Base-by-base conservation (phyloP, 2,113 vertebrate genomes). In the Leptocoma aspasia region DNA sequence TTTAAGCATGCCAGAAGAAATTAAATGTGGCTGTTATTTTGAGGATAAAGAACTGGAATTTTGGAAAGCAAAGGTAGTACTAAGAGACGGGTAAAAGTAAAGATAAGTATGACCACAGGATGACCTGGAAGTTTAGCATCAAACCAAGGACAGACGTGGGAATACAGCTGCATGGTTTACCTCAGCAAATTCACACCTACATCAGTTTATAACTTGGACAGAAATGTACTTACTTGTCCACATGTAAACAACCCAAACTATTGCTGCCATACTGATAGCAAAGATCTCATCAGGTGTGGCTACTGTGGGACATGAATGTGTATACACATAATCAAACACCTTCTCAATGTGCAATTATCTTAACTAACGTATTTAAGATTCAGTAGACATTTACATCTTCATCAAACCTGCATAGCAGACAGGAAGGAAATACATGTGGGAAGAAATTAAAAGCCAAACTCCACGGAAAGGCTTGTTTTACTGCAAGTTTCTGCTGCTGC, bases 301-400 rank as follows among this genome's bases (percentile, higher is more conserved):
- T 49, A 12, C 19, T 37, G 17, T 14, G 20, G 24, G 2, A 9
- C 7, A 9, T 4, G 5, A 31, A 4, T 33, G 2, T 20, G 7
- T 14, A 23, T 10, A 31, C 14, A 54, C 28, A 42, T 56, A 37
- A 83, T 6, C 24, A 73, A 78, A 6, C 27, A 33, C 9, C 27
- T 53, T 57, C 27, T 52, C 20, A 64, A 18, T 19, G 17, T 37
- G 13, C 41, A 49, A n/a, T 60, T 69, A 92, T 15, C 13, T 64
- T 54, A 70, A 83, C 4, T 57, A n/a, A 86, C 4, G 13, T 54
- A 91, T 50, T 92, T 71, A 63, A 71, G 41, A 24, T 80, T 68
- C 65, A 37, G 22, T 42, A 80, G 53, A 41, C 17, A 13, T 30
- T 42, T 30, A 33, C 3, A 27, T 49, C 42, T 79, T 57, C 37